Percentiles rank a stretch among this genome's conserved stretches.
Conservation (phyloP, 2,113 vertebrate genomes). For the Pachycephala philippinensis region DNA sequence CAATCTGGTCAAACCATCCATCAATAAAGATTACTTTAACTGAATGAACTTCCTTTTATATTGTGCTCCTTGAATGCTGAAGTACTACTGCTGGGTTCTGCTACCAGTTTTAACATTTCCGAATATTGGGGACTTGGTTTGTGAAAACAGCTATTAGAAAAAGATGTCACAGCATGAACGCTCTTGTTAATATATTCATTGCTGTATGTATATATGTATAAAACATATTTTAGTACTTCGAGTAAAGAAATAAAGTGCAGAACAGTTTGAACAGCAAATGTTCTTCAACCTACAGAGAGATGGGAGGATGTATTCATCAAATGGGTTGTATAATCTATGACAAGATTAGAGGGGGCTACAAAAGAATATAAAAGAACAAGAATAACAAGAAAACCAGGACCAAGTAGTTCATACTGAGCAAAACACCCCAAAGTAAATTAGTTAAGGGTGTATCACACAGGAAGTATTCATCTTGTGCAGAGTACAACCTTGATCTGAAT, state of each 20-base stretch:
- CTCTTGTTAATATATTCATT: not conserved
- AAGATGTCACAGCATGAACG: not conserved
- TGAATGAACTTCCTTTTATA: not conserved
- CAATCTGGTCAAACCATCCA: not conserved
- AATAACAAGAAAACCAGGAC: not conserved
- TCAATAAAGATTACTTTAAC: not conserved
- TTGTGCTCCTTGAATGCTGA: not conserved
- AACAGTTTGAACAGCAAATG: conserved; percentile 1
- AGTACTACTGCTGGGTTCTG: not conserved
- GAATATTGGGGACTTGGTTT: not conserved
- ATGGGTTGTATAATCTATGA: not conserved
- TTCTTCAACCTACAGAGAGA: not conserved
- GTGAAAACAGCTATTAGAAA: not conserved
- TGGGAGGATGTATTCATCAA: not conserved
- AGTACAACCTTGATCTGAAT: not conserved
- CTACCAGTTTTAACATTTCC: not conserved
- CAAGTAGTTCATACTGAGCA: not conserved
- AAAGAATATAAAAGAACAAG: not conserved
- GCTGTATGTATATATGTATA: not conserved
- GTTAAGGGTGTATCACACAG: not conserved
- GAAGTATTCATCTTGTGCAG: not conserved
- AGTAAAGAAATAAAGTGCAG: not conserved
- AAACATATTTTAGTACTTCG: not conserved
- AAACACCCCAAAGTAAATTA: not conserved
- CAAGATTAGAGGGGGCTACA: not conserved